phyloP scores from a whole-genome alignment of 2,797 vertebrate species.

The Squalus acanthias region DNA sequence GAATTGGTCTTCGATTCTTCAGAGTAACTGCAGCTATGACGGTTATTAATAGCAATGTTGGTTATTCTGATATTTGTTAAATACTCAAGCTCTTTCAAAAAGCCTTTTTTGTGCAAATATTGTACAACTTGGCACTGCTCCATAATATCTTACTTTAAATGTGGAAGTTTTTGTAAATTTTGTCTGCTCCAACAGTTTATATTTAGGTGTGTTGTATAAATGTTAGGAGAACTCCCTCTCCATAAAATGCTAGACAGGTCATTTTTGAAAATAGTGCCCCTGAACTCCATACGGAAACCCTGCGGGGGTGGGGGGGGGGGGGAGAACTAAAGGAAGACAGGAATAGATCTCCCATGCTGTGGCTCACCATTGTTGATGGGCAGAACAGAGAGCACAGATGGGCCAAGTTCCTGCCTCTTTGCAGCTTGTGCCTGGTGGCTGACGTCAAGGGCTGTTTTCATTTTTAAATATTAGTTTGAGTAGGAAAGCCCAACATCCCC shows the following conservation, averaged over 20 bases:
- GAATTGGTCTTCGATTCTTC: background rate
- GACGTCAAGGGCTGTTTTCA: too few relatives aligned
- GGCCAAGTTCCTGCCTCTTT: too few relatives aligned
- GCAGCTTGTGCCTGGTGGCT: too few relatives aligned
- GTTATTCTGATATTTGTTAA: too few relatives aligned
- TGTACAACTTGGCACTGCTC: background rate
- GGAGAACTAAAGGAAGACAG: background rate
- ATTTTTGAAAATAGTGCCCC: background rate
- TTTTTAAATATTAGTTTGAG: background rate
- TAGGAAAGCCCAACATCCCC: background rate
- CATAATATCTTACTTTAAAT: background rate
- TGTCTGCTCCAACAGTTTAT: background rate
- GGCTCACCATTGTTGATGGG: background rate
- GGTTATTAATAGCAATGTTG: too few relatives aligned
- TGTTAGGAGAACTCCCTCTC: background rate
- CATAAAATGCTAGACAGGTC: too few relatives aligned
- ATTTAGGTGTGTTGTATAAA: background rate
- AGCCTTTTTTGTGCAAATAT: too few relatives aligned
- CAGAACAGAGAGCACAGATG: too few relatives aligned
- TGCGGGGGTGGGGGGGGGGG: too few relatives aligned
- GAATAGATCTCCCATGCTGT: background rate
- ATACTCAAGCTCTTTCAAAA: too few relatives aligned
- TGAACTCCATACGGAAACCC: background rate
- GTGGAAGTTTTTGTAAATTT: background rate
- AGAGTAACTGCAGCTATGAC: background rate